phyloP scores from a whole-genome alignment of 2,888 invertebrate species.

The Aethes cnicana region DNA sequence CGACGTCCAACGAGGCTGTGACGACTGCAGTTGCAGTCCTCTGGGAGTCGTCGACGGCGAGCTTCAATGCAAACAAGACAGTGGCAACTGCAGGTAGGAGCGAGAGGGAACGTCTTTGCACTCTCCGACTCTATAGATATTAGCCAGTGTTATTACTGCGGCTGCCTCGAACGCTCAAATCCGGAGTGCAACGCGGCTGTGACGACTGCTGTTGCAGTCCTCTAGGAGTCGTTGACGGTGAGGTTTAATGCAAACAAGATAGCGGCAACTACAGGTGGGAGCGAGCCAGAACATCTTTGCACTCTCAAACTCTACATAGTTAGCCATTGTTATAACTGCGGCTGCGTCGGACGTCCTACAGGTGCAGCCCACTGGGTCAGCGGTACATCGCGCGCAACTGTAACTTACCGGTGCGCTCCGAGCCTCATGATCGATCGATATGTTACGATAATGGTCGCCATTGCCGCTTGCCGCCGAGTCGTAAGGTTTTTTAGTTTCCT shows the following conservation, averaged over 20 bases:
- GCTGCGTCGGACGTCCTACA: conserved; percentile 94
- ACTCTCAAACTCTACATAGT: no score
- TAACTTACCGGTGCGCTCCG: no score
- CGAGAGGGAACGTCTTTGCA: conserved; percentile 25
- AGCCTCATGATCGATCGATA: no score
- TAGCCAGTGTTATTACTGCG: no score
- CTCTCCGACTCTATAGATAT: no score
- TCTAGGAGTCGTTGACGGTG: conserved; percentile 88
- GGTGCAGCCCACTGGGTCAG: conserved; percentile 94
- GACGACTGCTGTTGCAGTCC: conserved; percentile 95
- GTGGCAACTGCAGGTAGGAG: conserved; percentile 92
- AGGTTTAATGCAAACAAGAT: conserved; percentile 92
- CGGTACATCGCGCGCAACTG: no score
- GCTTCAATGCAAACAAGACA: conserved; percentile 93
- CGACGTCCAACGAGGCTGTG: conserved; percentile 96
- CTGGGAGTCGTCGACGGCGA: conserved; percentile 89
- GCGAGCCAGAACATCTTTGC: conserved; percentile 40
- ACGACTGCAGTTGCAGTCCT: conserved; percentile 94
- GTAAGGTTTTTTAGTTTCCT: no score
- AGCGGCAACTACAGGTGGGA: conserved; percentile 93
- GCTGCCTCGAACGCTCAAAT: conserved; percentile 94
- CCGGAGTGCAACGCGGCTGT: conserved; percentile 96
- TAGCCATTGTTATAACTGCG: no score
- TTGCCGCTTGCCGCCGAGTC: no score
- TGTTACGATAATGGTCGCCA: no score